These are phyloP conservation scores for Vulpes lagopus DNA, from an alignment of 2,113 vertebrate genomes.

Conservation along the genomic window DNA sequence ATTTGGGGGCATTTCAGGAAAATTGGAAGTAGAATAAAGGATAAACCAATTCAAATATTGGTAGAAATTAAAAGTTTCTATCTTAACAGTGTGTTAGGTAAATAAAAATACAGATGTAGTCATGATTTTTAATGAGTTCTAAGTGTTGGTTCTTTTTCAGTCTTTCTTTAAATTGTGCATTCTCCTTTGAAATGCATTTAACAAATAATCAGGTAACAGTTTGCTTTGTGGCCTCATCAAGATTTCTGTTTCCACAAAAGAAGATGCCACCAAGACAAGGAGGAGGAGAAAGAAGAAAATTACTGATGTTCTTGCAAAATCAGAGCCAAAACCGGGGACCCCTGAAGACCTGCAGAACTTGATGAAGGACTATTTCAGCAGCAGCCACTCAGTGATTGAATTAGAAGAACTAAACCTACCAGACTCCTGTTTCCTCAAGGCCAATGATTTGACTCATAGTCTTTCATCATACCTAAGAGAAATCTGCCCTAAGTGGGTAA, in stretches of 20 bases:
- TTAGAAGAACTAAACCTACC: constrained; percentile 93
- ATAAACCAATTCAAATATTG: not conserved
- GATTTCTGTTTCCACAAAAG: too few relatives aligned
- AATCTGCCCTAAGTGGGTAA: constrained; percentile 97
- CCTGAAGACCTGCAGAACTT: constrained; percentile 92
- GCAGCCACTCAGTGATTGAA: constrained; percentile 94
- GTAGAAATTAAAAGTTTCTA: not conserved
- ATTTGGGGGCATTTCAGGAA: not conserved
- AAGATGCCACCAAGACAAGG: too few relatives aligned
- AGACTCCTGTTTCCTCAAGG: constrained; percentile 93
- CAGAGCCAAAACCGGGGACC: constrained; percentile 90
- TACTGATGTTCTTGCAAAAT: constrained; percentile 92
- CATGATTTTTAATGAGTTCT: not conserved
- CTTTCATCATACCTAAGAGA: constrained; percentile 89
- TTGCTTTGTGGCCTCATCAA: too few relatives aligned
- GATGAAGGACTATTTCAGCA: constrained; percentile 88
- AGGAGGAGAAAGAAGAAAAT: constrained; percentile 87
- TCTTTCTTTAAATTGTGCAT: not conserved
- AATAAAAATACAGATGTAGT: not conserved
- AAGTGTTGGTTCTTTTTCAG: not conserved
- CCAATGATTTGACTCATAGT: constrained; percentile 96
- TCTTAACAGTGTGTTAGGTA: not conserved
- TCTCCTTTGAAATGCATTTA: not conserved
- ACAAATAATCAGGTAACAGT: not conserved
- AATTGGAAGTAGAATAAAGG: not conserved